Conservation (phyloP, 2,113 vertebrate species). For the Sprattus sprattus region DNA sequence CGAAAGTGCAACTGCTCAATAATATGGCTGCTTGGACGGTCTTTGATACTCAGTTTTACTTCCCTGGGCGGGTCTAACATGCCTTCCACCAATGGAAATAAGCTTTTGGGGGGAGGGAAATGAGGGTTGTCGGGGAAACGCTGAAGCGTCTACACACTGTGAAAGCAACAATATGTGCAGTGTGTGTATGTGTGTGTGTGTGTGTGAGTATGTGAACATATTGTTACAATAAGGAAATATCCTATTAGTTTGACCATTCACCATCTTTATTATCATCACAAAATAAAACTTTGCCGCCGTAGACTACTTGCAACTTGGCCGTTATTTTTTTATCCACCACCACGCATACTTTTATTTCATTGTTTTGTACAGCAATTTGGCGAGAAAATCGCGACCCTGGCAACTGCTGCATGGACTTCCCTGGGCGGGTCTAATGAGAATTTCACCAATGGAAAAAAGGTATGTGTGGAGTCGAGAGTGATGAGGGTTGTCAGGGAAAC, state of each 20-base stretch:
- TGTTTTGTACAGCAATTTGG: too few species aligned
- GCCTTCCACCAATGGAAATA: neutral
- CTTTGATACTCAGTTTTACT: neutral
- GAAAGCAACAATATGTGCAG: too few species aligned
- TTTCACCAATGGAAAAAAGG: neutral
- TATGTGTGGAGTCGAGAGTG: neutral
- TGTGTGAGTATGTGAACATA: too few species aligned
- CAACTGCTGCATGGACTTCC: neutral
- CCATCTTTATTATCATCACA: too few species aligned
- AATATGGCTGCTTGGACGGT: neutral
- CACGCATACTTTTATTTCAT: too few species aligned
- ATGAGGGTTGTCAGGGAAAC: neutral
- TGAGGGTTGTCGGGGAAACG: neutral
- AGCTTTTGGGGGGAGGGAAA: neutral
- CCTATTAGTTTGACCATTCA: too few species aligned
- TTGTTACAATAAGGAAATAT: too few species aligned
- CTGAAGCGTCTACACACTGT: neutral
- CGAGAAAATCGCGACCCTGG: too few species aligned
- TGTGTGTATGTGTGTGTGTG: too few species aligned
- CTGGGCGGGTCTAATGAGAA: neutral
- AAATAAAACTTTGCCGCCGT: too few species aligned
- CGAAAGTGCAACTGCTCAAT: neutral
- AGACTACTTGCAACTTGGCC: too few species aligned
- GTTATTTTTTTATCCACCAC: too few species aligned
- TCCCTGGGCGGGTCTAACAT: neutral